Base-by-base conservation (phyloP, 2,888 invertebrate species). In the Pseudoips prasinana region DNA sequence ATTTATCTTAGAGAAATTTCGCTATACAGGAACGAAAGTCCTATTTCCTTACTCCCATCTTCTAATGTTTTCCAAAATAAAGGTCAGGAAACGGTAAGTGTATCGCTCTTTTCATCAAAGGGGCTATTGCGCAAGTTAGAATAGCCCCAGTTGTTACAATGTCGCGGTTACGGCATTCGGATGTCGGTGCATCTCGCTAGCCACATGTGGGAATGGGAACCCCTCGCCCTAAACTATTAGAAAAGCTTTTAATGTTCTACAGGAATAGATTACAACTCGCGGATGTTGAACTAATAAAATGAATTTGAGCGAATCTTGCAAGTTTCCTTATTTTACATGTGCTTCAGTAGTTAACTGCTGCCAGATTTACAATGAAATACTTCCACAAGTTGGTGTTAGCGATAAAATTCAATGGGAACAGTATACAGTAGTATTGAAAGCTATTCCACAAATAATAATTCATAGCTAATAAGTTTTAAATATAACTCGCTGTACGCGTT, bases 271-370 rank as follows among this genome's bases (percentile, higher is more conserved):
- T 28, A 38, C 14, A 33, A 39, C 46, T 64, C 63, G 63, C 81
- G 76, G 77, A 81, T 75, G 79, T 69, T 53, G 52, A 49, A 55
- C 54, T 51, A 61, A 55, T 55, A 46, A 55, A 55, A 39, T 25
- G 33, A 14, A 39, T 25, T 39, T 31, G 41, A 29, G 55, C 45
- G 35, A 45, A 57, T 53, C 38, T 33, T 33, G 29, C 23, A 9
- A 29, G 39, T 22, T 41, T 28, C 28, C 31, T 31, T 29, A n/a
- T 35, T 30, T 25, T 8, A 18, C 22, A 25, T 20, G 10, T 7
- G 3, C n/a, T n/a, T n/a, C n/a, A n/a, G n/a, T n/a, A n/a, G n/a
- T n/a, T n/a, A n/a, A n/a, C n/a, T n/a, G n/a, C n/a, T n/a, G n/a
- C n/a, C n/a, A n/a, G n/a, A n/a, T n/a, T n/a, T n/a, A n/a, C n/a